Evolutionary conservation across 2,113 vertebrate genomes (phyloP).

Genomic region (Periophthalmodon schlosseri): DNA sequence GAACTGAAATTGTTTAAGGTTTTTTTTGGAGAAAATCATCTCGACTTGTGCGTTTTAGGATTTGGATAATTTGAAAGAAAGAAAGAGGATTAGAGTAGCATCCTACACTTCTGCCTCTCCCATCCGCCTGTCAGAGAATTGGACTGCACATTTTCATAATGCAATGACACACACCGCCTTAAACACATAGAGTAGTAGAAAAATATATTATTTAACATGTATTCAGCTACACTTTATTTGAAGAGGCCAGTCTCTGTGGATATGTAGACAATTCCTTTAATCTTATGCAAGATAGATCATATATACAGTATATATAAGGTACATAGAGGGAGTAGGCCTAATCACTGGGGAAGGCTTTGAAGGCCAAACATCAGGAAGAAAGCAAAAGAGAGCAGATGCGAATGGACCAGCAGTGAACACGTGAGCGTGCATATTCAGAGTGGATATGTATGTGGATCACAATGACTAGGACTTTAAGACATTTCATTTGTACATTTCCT

Average conservation of each 20-base stretch:
- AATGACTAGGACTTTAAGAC: slow-evolving; percentile 34
- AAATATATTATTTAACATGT: slow-evolving; percentile 50
- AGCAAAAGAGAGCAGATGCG: neutral
- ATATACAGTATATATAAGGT: slow-evolving; percentile 43
- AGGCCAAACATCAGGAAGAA: slow-evolving; percentile 25
- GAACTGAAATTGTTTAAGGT: slow-evolving; percentile 32
- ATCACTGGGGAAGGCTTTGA: slow-evolving; percentile 20
- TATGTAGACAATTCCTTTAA: slow-evolving; percentile 23
- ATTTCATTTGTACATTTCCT: slow-evolving; percentile 22
- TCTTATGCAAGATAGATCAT: slow-evolving; percentile 27
- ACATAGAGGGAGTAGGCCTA: slow-evolving; percentile 22
- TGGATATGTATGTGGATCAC: slow-evolving; percentile 10
- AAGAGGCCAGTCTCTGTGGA: slow-evolving; percentile 33
- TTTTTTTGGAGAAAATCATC: slow-evolving; percentile 32
- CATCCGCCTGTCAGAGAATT: neutral
- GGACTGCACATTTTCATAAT: neutral
- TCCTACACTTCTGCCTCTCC: slow-evolving; percentile 6
- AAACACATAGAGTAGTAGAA: slow-evolving; percentile 15
- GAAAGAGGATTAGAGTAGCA: slow-evolving; percentile 8
- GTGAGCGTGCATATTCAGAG: slow-evolving; percentile 1
- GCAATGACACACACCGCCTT: slow-evolving; percentile 2
- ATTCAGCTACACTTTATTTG: slow-evolving; percentile 36
- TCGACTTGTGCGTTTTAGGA: neutral
- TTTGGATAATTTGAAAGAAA: slow-evolving; percentile 16
- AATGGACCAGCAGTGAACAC: slow-evolving; percentile 9